Percentiles rank a stretch among this genome's conserved stretches.
These are phyloP conservation scores for Crenichthys baileyi DNA, from an alignment of 2,797 vertebrate genomes.

Conservation along the genomic window DNA sequence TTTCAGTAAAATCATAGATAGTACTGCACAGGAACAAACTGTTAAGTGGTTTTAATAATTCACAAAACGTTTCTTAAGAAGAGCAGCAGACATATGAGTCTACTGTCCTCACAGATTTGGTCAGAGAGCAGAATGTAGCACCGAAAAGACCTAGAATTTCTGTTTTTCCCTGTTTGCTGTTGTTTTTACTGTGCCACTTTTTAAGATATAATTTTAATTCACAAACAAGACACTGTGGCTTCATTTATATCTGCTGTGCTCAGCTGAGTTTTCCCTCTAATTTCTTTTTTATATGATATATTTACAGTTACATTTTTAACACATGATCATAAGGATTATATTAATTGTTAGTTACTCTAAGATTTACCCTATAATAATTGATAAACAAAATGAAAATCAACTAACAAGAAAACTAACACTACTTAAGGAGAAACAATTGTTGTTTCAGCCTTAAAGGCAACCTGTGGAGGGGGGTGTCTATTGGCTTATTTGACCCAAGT, in stretches of 20 bases:
- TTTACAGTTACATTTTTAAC: too few relatives aligned
- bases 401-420: too few relatives aligned
- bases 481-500: background rate
- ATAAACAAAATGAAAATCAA: too few relatives aligned
- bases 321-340: too few relatives aligned
- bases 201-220: constrained; percentile 33
- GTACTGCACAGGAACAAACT: constrained; percentile 54
- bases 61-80: constrained; percentile 58
- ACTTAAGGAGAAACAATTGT: background rate
- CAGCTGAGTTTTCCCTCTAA: constrained; percentile 42
- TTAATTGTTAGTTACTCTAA: too few relatives aligned
- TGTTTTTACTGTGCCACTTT: constrained; percentile 7
- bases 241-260: constrained; percentile 37
- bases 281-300: constrained; percentile 16
- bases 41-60: constrained; percentile 77
- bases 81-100: constrained; percentile 59
- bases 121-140: constrained; percentile 23
- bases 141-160: constrained; percentile 2
- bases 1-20: constrained; percentile 41
- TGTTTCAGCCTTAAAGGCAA: background rate
- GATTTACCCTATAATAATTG: too few relatives aligned
- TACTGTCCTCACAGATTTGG: constrained; percentile 47
- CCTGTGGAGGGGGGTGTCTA: background rate
- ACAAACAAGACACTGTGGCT: constrained; percentile 19
- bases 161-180: constrained; percentile 11